phyloP scores from a whole-genome alignment of 2,888 invertebrate species.

The Epistrophella euchroma region DNA sequence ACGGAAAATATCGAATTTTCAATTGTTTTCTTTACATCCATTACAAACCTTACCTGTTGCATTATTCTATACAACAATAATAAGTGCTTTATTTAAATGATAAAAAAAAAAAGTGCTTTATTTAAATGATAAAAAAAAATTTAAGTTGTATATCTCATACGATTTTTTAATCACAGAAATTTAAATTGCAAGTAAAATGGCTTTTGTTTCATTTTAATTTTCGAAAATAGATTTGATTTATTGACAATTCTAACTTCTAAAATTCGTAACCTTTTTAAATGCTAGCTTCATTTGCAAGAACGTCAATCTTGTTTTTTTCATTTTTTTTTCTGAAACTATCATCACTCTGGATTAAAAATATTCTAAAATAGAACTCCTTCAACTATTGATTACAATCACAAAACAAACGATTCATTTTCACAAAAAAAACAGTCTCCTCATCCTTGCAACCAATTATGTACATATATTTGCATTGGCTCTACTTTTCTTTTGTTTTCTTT shows the following conservation, averaged over 20 bases:
- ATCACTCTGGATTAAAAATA: neutral
- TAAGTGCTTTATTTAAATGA: no score
- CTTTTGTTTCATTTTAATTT: no score
- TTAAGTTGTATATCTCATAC: no score
- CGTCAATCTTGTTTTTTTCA: neutral
- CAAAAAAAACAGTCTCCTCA: neutral
- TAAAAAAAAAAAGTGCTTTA: no score
- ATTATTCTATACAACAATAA: no score
- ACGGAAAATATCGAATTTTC: no score
- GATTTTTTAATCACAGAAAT: no score
- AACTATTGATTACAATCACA: conserved; percentile 49
- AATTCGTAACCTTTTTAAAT: neutral
- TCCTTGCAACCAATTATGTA: conserved; percentile 6
- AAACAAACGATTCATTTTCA: neutral
- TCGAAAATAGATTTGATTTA: neutral
- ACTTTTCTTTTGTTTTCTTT: conserved; percentile 31
- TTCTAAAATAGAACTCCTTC: conserved; percentile 15
- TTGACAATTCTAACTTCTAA: neutral
- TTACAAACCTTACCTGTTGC: no score
- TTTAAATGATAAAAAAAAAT: no score
- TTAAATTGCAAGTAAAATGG: no score
- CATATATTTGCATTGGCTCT: conserved; percentile 30
- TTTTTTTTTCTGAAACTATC: neutral
- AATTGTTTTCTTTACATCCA: no score
- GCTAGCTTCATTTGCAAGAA: neutral